Conservation (phyloP, 2,113 vertebrate genomes). For the Planiliza haematocheilus region DNA sequence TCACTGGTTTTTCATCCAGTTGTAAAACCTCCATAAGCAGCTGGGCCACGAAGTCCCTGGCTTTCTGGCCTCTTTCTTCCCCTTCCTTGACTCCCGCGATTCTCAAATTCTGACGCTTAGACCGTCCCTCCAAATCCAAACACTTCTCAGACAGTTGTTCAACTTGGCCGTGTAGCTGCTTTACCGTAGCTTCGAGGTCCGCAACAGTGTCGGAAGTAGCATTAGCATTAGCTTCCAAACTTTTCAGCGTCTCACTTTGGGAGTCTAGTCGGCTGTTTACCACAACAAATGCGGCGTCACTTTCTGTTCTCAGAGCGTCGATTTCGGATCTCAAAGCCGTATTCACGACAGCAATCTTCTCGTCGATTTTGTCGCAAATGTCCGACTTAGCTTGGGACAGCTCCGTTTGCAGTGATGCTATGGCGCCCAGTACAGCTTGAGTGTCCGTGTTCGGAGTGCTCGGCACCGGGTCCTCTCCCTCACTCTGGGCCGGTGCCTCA, state of each 20-base stretch:
- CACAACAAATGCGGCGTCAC: background rate
- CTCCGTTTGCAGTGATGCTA: background rate
- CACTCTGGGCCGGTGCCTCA: no score
- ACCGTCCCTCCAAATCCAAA: background rate
- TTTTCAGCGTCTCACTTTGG: background rate
- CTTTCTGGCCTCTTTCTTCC: background rate
- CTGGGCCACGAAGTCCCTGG: no score
- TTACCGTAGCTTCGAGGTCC: background rate
- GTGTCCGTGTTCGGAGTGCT: background rate
- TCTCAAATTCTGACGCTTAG: background rate
- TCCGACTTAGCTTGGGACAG: no score
- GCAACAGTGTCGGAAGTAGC: background rate
- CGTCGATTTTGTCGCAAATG: constrained; percentile 1
- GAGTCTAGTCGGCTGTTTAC: background rate
- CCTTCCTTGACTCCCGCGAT: no score
- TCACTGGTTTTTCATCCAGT: no score
- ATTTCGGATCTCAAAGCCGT: background rate
- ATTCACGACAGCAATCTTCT: background rate
- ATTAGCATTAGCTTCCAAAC: background rate
- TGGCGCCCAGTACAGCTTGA: background rate
- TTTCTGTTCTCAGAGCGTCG: no score
- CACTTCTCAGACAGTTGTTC: background rate
- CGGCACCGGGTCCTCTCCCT: no score
- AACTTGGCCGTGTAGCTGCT: background rate
- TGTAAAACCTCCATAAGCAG: no score